Evolutionary conservation across 1,140 invertebrate genomes (phyloP).

Genomic region (Aphaenogaster rudis): DNA sequence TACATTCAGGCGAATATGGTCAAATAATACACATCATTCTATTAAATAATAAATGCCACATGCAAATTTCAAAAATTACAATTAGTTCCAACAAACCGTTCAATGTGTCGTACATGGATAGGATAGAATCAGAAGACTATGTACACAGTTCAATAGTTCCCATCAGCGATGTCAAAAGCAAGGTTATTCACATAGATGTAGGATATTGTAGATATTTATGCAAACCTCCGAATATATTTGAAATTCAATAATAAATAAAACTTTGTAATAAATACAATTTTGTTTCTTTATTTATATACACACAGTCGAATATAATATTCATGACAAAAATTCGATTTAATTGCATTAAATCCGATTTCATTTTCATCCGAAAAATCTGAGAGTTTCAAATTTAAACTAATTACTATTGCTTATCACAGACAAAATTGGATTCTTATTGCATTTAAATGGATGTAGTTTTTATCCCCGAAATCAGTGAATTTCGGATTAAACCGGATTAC

Average conservation of each 20-base stretch:
- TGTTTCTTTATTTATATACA: slow-evolving; percentile 1
- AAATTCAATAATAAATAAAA: slow-evolving; percentile 18
- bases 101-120: slow-evolving; percentile 20
- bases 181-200: neutral
- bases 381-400: neutral
- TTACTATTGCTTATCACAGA: neutral
- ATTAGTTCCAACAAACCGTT: slow-evolving; percentile 25
- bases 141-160: slow-evolving; percentile 16
- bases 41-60: slow-evolving; percentile 18
- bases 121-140: slow-evolving; percentile 18
- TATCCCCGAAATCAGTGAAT: too few relatives aligned
- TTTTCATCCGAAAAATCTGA: neutral
- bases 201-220: slow-evolving; percentile 26
- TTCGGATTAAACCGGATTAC: too few relatives aligned
- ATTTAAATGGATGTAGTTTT: neutral
- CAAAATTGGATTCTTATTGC: neutral
- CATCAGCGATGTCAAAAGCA: slow-evolving; percentile 28
- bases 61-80: slow-evolving; percentile 27
- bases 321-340: slow-evolving; percentile 9
- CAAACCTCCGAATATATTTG: slow-evolving; percentile 8
- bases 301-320: neutral
- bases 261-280: slow-evolving; percentile 13
- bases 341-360: neutral
- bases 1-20: neutral
- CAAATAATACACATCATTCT: slow-evolving; percentile 22